Evolutionary conservation across 2,888 invertebrate species (phyloP).

Genomic region (Phragmatobia fuliginosa): DNA sequence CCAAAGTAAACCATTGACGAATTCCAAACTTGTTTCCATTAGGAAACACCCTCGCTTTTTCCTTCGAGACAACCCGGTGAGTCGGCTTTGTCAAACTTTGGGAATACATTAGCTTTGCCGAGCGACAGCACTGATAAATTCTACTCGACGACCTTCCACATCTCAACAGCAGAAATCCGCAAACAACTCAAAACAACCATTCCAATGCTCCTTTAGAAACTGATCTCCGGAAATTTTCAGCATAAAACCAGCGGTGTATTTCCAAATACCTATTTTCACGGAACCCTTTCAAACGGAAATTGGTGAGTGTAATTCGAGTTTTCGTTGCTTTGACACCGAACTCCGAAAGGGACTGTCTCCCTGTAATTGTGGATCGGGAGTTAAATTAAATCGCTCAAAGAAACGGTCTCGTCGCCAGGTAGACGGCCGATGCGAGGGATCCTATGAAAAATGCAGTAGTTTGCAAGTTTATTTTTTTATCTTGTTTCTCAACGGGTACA

Average conservation of each 20-base stretch:
- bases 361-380: constrained; percentile 74
- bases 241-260: constrained; percentile 48
- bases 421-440: constrained; percentile 26
- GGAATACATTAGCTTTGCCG: constrained; percentile 79
- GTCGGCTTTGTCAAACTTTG: constrained; percentile 77
- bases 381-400: constrained; percentile 71
- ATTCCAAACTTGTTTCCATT: constrained; percentile 64
- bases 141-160: constrained; percentile 60
- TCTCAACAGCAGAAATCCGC: constrained; percentile 11
- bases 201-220: constrained; percentile 44
- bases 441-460: constrained; percentile 50
- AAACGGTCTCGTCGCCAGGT: constrained; percentile 56
- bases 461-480: constrained; percentile 47
- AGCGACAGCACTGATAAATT: constrained; percentile 78
- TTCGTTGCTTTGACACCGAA: constrained; percentile 71
- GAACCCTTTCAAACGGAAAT: constrained; percentile 48
- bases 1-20: constrained; percentile 69
- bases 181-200: constrained; percentile 21
- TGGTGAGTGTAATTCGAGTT: constrained; percentile 53
- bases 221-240: constrained; percentile 5
- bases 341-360: constrained; percentile 65
- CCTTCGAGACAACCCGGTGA: constrained; percentile 69
- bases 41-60: constrained; percentile 58
- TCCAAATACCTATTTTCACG: constrained; percentile 35
- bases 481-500: constrained; percentile 34